Percentiles rank a stretch among this genome's conserved stretches.
Evolutionary conservation across 1,140 invertebrate genomes (phyloP).

Genomic region (Caenorhabditis elegans): WBcel235 BX284606.5:10825001-10825500

Average conservation of each 20-base stretch:
- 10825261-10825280: conserved; percentile 63
- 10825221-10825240: not conserved
- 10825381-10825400: conserved; percentile 58
- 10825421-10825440: not conserved
- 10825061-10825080: too few species aligned
- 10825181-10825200: conserved; percentile 59
- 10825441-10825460: not conserved
- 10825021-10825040: too few species aligned
- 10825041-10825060: too few species aligned
- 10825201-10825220: conserved; percentile 62
- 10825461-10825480: conserved; percentile 58
- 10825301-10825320: conserved; percentile 61
- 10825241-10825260: conserved; percentile 27
- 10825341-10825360: conserved; percentile 50
- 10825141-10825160: conserved; percentile 65
- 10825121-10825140: conserved; percentile 62
- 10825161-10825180: conserved; percentile 55
- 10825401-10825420: conserved; percentile 61
- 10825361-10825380: conserved; percentile 52
- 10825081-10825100: conserved; percentile 27
- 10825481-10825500: conserved; percentile 62
- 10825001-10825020: not conserved
- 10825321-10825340: conserved; percentile 64
- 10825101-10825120: conserved; percentile 51
- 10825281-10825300: conserved; percentile 62